Evolutionary conservation across 2,797 vertebrate species (phyloP), one percentile per base, ranked within the genome.

Genomic region (Neostethus bicornis): DNA sequence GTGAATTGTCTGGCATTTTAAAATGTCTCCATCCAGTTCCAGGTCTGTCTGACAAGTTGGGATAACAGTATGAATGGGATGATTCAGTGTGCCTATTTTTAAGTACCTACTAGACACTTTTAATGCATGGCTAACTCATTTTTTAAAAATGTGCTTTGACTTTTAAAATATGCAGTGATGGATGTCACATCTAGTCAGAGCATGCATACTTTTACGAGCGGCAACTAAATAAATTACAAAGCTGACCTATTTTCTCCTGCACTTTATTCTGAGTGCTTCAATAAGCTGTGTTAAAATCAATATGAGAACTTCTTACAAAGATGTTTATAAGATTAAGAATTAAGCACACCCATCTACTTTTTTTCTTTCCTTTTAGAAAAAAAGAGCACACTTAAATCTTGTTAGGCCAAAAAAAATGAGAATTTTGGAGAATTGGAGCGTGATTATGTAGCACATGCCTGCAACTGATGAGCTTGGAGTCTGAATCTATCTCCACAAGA

Each of bases 101-200:
- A 63, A 78, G 51, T 51, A 61, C 37, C 60, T 19, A 47, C 35
- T 61, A 54, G 75, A 61, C 56, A 70, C 41, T 75, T 75, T 70
- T 51, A 80, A 79, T 74, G 64, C 60, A 66, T 12, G 19, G 56
- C 52, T 54, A 48, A 78, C 71, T 76, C 34, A n/a, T 66, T 70
- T 85, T 66, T 55, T 61, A 66, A 68, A 53, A 73, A 67, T 73
- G 50, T 52, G 56, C 64, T 56, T 38, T 70, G 74, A 75, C 70
- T 77, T 68, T 75, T 80, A 73, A 81, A 87, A 88, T 75, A 80
- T 85, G 79, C 78, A 66, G 69, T 67, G 78, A 88, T 83, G 75
- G 75, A 87, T 80, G 74, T 80, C 73, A 76, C 73, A 60, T 74
- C 65, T 48, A 65, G 70, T 65, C 57, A 50, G 46, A 42, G 57